Percentiles rank a stretch among this genome's conserved stretches.
Evolutionary conservation across 35 echinoderm and acorn worm genomes (phyloP).

Genomic region (Amphiura filiformis): DNA sequence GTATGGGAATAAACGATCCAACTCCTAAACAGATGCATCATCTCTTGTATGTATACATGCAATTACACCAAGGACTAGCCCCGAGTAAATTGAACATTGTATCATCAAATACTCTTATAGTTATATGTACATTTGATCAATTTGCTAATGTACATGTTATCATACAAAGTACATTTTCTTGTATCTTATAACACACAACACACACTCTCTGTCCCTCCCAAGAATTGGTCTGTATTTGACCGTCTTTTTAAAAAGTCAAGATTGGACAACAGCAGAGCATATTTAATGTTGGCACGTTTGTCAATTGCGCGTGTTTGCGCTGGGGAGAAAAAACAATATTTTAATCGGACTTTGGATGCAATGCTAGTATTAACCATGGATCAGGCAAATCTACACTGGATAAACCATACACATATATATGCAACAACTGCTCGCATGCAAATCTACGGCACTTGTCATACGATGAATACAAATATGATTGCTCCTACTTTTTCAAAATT

Average conservation of each 20-base stretch:
- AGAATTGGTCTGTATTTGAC: not conserved
- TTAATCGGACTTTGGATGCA: constrained; percentile 6
- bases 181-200: no score
- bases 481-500: no score
- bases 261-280: not conserved
- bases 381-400: no score
- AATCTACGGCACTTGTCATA: no score
- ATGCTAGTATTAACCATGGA: no score
- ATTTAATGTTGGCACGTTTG: constrained; percentile 5
- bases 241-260: not conserved
- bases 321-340: not conserved
- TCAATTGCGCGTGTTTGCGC: not conserved
- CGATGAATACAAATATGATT: no score
- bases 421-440: no score
- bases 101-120: not conserved
- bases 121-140: constrained; percentile 1
- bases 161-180: not conserved
- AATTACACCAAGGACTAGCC: not conserved
- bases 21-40: not conserved
- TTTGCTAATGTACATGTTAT: not conserved
- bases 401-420: no score
- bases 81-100: not conserved
- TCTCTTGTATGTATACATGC: not conserved
- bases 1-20: not conserved
- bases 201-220: not conserved